A percentile compares a stretch with the other conserved stretches of the same genome.
Evolutionary conservation across 2,797 vertebrate genomes (phyloP).

Genomic region (Aldrovandia affinis): DNA sequence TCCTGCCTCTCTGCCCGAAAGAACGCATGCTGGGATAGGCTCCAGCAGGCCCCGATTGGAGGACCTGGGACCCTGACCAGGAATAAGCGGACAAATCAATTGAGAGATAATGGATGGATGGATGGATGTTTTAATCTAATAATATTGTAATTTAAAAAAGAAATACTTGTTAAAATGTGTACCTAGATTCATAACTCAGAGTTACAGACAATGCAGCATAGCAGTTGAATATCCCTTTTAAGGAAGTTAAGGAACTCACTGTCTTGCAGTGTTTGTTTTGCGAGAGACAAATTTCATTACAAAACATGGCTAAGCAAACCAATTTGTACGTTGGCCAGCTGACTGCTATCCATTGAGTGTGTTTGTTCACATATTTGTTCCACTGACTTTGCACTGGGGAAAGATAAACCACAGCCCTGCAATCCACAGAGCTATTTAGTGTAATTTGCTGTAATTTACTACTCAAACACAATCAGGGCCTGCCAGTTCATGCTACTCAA

Average conservation of each 20-base stretch:
- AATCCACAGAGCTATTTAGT: background rate
- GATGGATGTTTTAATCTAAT: too few species aligned
- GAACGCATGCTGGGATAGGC: too few species aligned
- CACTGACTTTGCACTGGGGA: background rate
- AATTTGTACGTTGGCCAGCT: background rate
- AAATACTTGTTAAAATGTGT: background rate
- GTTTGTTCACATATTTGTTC: background rate
- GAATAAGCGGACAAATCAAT: too few species aligned
- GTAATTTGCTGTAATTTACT: slow-evolving; percentile 8
- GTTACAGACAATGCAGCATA: background rate
- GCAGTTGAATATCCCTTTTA: slow-evolving; percentile 3
- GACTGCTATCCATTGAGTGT: background rate
- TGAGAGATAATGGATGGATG: too few species aligned
- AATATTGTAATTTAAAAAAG: background rate
- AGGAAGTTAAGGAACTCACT: background rate
- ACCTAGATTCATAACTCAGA: background rate
- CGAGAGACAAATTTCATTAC: background rate
- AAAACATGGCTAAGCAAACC: background rate
- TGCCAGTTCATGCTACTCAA: background rate
- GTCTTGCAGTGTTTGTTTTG: background rate
- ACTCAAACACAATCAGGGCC: slow-evolving; percentile 10
- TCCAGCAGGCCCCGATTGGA: too few species aligned
- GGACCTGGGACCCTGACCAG: too few species aligned
- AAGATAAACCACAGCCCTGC: background rate
- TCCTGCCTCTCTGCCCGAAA: too few species aligned